Conservation (phyloP, 2,888 invertebrate species). For the Nemapogon koenigi region DNA sequence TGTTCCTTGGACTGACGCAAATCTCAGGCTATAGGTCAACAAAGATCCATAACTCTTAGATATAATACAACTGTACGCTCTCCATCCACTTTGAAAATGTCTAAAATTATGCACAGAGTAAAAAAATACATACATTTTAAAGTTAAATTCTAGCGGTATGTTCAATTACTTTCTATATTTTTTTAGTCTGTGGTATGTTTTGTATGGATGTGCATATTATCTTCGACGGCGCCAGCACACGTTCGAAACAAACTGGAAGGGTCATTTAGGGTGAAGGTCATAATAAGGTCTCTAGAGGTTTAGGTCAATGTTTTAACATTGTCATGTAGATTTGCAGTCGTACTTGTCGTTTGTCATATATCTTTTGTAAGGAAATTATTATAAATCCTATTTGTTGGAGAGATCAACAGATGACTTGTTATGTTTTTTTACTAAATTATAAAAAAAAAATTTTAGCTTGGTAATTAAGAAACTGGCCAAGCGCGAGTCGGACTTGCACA, state of each 20-base stretch:
- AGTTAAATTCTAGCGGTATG: slow-evolving; percentile 12
- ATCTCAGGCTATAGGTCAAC: slow-evolving; percentile 42
- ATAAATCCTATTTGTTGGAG: too few relatives aligned
- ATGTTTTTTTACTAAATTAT: too few relatives aligned
- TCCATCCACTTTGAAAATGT: slow-evolving; percentile 20
- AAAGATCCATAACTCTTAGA: slow-evolving; percentile 44
- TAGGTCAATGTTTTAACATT: slow-evolving; percentile 46
- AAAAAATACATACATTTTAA: slow-evolving; percentile 17
- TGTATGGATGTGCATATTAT: slow-evolving; percentile 4
- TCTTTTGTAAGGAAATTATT: slow-evolving; percentile 27
- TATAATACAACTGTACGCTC: slow-evolving; percentile 20
- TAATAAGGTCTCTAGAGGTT: slow-evolving; percentile 29
- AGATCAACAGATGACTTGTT: too few relatives aligned
- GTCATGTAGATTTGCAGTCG: slow-evolving; percentile 37
- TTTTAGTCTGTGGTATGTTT: slow-evolving; percentile 11
- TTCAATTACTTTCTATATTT: slow-evolving; percentile 12
- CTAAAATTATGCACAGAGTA: slow-evolving; percentile 26
- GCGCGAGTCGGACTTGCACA: too few relatives aligned
- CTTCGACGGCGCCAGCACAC: slow-evolving; percentile 28
- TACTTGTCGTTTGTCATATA: slow-evolving; percentile 25
- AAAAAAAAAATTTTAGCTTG: too few relatives aligned
- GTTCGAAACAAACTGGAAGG: slow-evolving; percentile 42
- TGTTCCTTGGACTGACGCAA: slow-evolving; percentile 51
- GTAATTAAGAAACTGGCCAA: too few relatives aligned
- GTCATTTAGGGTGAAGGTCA: slow-evolving; percentile 34